phyloP scores from a whole-genome alignment of 2,888 invertebrate species.

The Eilema sororculum region DNA sequence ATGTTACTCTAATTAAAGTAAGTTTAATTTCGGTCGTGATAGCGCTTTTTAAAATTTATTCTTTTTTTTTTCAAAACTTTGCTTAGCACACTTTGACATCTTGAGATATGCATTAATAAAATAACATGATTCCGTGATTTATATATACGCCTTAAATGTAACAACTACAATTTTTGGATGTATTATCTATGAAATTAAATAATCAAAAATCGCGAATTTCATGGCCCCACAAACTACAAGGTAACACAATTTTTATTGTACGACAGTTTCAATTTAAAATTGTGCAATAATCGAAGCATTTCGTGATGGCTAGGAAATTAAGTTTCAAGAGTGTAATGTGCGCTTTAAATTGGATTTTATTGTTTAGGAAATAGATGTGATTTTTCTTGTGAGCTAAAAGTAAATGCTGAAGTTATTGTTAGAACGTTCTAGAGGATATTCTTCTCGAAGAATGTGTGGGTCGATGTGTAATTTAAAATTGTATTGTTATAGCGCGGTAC shows the following conservation, averaged over 20 bases:
- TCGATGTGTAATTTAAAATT: not conserved
- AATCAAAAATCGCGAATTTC: constrained; percentile 12
- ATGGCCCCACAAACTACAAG: constrained; percentile 13
- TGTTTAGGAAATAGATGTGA: not conserved
- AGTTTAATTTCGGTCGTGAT: too few relatives aligned
- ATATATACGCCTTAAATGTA: too few relatives aligned
- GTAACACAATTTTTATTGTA: constrained; percentile 48
- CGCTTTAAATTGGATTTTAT: constrained; percentile 1
- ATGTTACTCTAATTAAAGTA: too few relatives aligned
- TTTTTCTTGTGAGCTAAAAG: not conserved
- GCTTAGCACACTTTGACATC: too few relatives aligned
- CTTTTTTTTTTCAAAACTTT: too few relatives aligned
- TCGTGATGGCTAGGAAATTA: constrained; percentile 55
- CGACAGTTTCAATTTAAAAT: constrained; percentile 52
- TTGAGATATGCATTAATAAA: not conserved
- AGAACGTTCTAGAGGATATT: not conserved
- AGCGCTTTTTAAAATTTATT: too few relatives aligned
- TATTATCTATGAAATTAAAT: not conserved
- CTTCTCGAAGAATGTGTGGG: not conserved
- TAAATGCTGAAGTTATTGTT: not conserved
- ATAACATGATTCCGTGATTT: too few relatives aligned
- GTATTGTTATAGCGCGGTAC: not conserved
- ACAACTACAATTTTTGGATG: too few relatives aligned
- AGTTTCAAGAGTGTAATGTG: constrained; percentile 40
- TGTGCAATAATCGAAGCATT: constrained; percentile 50